phyloP scores from a whole-genome alignment of 2,113 vertebrate genomes.

The Strix aluco region DNA sequence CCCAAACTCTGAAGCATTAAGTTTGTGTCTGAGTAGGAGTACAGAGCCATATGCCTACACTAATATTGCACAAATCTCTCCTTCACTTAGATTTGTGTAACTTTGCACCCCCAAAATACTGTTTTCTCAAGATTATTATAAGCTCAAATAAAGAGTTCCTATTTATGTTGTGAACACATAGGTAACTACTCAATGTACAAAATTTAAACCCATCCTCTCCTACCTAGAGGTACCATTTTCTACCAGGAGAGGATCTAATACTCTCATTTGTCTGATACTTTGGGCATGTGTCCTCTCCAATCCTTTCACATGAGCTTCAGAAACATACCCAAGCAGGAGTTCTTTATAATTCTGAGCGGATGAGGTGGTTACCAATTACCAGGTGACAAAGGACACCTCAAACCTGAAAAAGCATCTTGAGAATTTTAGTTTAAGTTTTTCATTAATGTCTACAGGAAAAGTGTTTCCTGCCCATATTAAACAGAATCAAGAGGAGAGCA shows the following conservation, averaged over 20 bases:
- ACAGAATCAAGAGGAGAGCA: background rate
- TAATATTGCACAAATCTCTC: background rate
- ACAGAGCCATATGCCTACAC: background rate
- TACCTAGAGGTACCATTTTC: background rate
- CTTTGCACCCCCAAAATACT: background rate
- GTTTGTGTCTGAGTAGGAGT: rapidly evolving
- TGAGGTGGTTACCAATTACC: background rate
- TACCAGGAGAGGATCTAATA: background rate
- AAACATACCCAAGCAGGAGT: background rate
- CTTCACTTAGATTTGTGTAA: background rate
- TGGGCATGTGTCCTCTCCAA: background rate
- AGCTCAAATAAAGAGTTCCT: background rate
- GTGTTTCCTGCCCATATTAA: background rate
- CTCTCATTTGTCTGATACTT: background rate
- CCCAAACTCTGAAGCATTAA: background rate
- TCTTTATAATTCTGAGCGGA: background rate
- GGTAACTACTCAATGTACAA: background rate
- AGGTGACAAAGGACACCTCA: background rate
- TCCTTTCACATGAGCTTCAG: background rate
- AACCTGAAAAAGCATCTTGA: background rate
- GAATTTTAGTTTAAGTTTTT: background rate
- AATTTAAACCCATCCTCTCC: background rate
- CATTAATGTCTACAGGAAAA: background rate
- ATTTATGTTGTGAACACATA: background rate
- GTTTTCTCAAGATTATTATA: background rate